phyloP scores from a whole-genome alignment of 2,113 vertebrate genomes.

The Osmerus eperlanus region DNA sequence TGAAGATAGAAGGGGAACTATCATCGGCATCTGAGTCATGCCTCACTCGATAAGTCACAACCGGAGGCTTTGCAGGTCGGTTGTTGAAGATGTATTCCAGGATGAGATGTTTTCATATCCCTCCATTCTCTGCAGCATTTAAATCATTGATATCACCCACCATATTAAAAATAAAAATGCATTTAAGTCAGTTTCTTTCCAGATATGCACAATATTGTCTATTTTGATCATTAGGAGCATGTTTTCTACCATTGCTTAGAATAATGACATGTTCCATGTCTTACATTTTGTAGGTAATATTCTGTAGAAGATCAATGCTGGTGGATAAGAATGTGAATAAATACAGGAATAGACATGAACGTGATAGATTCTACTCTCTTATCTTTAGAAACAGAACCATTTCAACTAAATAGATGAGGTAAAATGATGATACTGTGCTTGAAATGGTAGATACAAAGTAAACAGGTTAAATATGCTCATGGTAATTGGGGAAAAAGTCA shows the following conservation, averaged over 20 bases:
- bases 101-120: slow-evolving; percentile 11
- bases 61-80: slow-evolving; percentile 19
- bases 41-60: slow-evolving; percentile 26
- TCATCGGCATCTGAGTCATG: slow-evolving; percentile 27
- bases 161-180: neutral
- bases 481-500: slow-evolving; percentile 1
- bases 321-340: no score
- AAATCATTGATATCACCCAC: slow-evolving; percentile 1
- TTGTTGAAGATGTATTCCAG: slow-evolving; percentile 8
- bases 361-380: no score
- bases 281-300: neutral
- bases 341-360: no score
- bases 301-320: neutral
- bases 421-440: slow-evolving; percentile 2
- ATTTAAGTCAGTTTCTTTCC: neutral
- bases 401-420: neutral
- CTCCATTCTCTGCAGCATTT: neutral
- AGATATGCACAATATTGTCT: neutral
- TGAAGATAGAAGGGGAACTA: slow-evolving; percentile 12
- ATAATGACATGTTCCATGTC: no score
- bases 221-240: neutral
- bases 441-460: slow-evolving; percentile 1
- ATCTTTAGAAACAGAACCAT: neutral
- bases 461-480: neutral
- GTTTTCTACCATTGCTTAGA: no score